phyloP scores from a whole-genome alignment of 2,888 invertebrate species.

The Macropis europaea region DNA sequence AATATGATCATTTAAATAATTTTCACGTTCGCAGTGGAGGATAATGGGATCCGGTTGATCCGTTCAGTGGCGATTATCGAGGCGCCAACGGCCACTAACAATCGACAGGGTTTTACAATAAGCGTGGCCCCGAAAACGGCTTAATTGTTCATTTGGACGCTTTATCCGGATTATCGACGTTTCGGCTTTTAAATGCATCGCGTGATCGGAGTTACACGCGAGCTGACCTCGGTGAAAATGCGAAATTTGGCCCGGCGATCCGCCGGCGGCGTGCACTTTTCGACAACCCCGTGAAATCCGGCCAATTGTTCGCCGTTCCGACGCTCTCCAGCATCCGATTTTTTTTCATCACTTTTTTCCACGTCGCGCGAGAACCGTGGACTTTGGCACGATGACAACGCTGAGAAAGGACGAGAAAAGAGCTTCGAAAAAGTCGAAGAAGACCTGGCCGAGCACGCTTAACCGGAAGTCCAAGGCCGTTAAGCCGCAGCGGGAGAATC shows the following conservation, averaged over 20 bases:
- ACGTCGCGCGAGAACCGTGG: background rate
- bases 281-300: background rate
- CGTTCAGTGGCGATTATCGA: background rate
- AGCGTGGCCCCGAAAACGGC: background rate
- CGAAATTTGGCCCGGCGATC: background rate
- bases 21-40: background rate
- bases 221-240: slow-evolving; percentile 8
- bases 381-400: slow-evolving; percentile 60
- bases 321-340: background rate
- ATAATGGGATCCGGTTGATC: slow-evolving; percentile 3
- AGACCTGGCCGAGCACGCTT: slow-evolving; percentile 49
- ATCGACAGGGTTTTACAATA: background rate
- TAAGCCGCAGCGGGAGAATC: background rate
- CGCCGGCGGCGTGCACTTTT: background rate
- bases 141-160: slow-evolving; percentile 23
- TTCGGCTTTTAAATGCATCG: slow-evolving; percentile 17
- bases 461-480: no score
- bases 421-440: slow-evolving; percentile 59
- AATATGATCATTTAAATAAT: no score
- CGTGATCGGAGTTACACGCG: slow-evolving; percentile 9
- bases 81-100: background rate
- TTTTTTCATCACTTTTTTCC: background rate
- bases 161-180: slow-evolving; percentile 21
- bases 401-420: slow-evolving; percentile 65
- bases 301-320: background rate